These are phyloP conservation scores for Lasioglossum malachurum DNA, from an alignment of 2,888 invertebrate species.

Conservation along the genomic window DNA sequence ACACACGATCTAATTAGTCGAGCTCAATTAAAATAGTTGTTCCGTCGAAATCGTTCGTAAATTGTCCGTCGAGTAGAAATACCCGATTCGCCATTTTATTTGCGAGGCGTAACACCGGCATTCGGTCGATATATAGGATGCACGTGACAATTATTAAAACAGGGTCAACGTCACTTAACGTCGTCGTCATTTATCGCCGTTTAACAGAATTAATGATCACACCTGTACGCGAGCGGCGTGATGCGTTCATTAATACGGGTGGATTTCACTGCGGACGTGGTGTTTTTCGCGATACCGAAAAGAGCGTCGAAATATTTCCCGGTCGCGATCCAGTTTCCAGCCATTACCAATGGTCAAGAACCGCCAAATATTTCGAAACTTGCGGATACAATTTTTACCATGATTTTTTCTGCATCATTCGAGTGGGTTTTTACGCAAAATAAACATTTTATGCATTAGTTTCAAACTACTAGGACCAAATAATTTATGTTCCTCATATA, in stretches of 20 bases:
- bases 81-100: slow-evolving; percentile 53
- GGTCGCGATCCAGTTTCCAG: neutral
- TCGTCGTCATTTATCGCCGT: slow-evolving; percentile 71
- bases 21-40: slow-evolving; percentile 39
- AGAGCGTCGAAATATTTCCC: slow-evolving; percentile 46
- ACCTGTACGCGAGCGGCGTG: slow-evolving; percentile 51
- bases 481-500: neutral
- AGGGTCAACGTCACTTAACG: slow-evolving; percentile 72
- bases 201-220: slow-evolving; percentile 73
- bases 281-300: slow-evolving; percentile 41
- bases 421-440: neutral
- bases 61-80: slow-evolving; percentile 36
- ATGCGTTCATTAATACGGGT: slow-evolving; percentile 66
- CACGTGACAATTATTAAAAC: slow-evolving; percentile 72
- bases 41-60: slow-evolving; percentile 27
- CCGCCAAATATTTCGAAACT: slow-evolving; percentile 9
- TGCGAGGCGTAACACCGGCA: slow-evolving; percentile 47
- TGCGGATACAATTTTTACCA: neutral
- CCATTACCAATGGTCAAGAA: neutral
- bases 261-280: slow-evolving; percentile 53
- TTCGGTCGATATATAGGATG: slow-evolving; percentile 49
- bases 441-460: neutral
- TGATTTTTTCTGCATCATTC: neutral
- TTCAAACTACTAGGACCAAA: neutral
- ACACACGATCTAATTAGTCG: neutral